Evolutionary conservation across 2,888 invertebrate genomes (phyloP), one percentile per base, ranked within the genome.

Genomic region (Drosophila pseudotakahashii): DNA sequence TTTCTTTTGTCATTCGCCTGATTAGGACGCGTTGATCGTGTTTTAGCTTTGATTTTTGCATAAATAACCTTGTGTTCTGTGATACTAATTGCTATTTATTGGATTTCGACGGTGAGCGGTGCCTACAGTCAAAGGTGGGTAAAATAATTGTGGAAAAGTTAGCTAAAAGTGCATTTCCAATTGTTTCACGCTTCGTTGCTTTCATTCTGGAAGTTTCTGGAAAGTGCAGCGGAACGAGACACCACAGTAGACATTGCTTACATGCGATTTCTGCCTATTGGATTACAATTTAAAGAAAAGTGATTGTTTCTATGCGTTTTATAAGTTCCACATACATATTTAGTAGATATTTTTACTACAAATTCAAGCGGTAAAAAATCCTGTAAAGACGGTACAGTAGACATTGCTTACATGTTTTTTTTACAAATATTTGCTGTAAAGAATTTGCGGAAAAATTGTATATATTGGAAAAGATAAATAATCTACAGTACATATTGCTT

Each of bases 101-200:
- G 45, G 4, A 26, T 53, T 52, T 41, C n/a, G 39, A 47, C 53
- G 13, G 42, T 60, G 39, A 52, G 64, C 16, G 10, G 45, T 19
- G 66, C 32, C 66, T 23, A 47, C n/a, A 41, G 11, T 39, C 14
- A 0, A 41, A 64, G 66, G 66, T 47, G 34, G 39, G 53, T 64
- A 19, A 0, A 23, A 26, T 34, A 26, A 42, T 32, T 14, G 32
- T n/a, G n/a, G 11, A 3, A 32, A 37, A 48, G 26, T 19, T 13
- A 5, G 34, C 9, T 3, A 26, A 53, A 53, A 45, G 45, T 34
- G 52, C 32, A 64, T 9, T 66, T 61, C 9, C 19, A 14, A 37
- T 13, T 7, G 11, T 11, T 37, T 7, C 26, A 32, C 67, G 67
- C 67, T 57, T 57, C 16, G 58, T 5, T 58, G 44, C 42, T 14